phyloP scores from a whole-genome alignment of 2,888 invertebrate genomes.

The Drosophila subquinaria region DNA sequence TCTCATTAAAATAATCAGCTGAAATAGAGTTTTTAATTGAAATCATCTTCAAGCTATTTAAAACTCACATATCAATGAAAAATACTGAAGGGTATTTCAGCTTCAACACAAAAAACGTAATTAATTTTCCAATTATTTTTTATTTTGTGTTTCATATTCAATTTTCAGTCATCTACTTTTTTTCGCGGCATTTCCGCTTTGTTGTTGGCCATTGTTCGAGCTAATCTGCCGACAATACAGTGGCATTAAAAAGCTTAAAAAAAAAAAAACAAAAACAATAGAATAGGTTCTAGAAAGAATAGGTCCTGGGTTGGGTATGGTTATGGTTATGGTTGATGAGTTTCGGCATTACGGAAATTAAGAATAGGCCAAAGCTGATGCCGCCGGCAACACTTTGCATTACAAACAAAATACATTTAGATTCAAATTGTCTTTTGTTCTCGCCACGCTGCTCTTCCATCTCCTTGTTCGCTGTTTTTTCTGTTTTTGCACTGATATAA shows the following conservation, averaged over 20 bases:
- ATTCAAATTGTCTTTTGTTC: constrained; percentile 65
- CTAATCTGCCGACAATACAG: constrained; percentile 74
- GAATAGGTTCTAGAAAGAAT: constrained; percentile 7
- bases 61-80: not conserved
- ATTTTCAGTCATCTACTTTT: constrained; percentile 29
- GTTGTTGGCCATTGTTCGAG: constrained; percentile 53
- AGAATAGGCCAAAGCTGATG: constrained; percentile 52
- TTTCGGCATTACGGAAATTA: constrained; percentile 64
- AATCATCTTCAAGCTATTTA: not conserved
- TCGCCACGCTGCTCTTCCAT: not conserved
- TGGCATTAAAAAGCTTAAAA: constrained; percentile 66
- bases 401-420: constrained; percentile 60
- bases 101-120: not conserved
- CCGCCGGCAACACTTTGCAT: constrained; percentile 69
- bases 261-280: constrained; percentile 52
- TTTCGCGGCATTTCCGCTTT: constrained; percentile 37
- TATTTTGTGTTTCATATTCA: constrained; percentile 26
- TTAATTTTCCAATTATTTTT: constrained; percentile 23
- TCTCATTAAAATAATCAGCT: no score
- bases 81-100: not conserved
- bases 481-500: not conserved
- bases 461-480: not conserved
- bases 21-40: no score
- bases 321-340: not conserved
- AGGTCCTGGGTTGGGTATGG: not conserved